Evolutionary conservation across 2,888 invertebrate genomes (phyloP).

Genomic region (Macrosiphum euphorbiae): DNA sequence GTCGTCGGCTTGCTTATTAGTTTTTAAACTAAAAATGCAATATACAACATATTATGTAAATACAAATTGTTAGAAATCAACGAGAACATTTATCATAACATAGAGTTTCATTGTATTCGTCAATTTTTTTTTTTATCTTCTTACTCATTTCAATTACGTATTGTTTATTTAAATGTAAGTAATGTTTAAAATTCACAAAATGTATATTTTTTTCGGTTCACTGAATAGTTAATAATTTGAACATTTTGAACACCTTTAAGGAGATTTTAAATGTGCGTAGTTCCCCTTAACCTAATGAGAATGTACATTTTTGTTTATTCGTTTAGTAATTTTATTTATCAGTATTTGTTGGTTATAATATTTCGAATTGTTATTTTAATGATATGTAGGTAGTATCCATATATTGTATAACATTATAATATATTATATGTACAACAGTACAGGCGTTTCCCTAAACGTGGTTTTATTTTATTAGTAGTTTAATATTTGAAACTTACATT

Average conservation of each 20-base stretch:
- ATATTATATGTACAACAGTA: too few species aligned
- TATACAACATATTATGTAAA: neutral
- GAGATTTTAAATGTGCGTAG: neutral
- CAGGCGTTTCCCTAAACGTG: neutral
- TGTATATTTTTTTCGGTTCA: neutral
- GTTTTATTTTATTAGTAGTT: neutral
- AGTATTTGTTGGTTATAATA: too few species aligned
- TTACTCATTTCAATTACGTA: neutral
- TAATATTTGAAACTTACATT: neutral
- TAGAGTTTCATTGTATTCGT: neutral
- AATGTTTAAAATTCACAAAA: neutral
- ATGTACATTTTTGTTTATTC: neutral
- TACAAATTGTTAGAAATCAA: neutral
- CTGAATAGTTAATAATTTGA: neutral
- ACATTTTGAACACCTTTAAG: neutral
- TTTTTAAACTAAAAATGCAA: neutral
- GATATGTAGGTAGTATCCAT: too few species aligned
- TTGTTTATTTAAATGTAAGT: neutral
- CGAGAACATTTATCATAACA: neutral
- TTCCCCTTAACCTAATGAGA: neutral
- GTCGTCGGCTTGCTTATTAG: neutral
- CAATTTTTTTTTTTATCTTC: neutral
- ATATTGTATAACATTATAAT: too few species aligned
- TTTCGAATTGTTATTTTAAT: too few species aligned
- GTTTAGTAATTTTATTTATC: neutral